Percentiles rank a stretch among this genome's conserved stretches.
Evolutionary conservation across 2,888 invertebrate species (phyloP).

Genomic region (Euplexia lucipara): DNA sequence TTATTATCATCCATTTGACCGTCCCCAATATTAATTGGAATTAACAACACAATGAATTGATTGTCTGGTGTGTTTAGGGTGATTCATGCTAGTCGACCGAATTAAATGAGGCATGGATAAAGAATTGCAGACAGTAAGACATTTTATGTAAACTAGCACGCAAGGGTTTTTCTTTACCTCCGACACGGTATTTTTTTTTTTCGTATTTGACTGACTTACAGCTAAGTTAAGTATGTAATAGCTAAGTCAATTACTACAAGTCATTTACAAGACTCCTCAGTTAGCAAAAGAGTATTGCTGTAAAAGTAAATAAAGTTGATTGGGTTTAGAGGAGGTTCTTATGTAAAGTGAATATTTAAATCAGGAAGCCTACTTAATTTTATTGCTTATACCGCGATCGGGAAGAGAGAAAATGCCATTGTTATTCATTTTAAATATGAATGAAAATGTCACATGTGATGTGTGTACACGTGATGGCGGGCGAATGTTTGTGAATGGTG

Average conservation of each 20-base stretch:
- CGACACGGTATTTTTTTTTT: background rate
- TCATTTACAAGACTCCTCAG: no score
- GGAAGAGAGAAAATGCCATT: no score
- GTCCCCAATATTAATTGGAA: slow-evolving; percentile 16
- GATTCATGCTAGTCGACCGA: slow-evolving; percentile 17
- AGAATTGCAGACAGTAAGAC: background rate
- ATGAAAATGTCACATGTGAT: no score
- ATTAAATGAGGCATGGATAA: slow-evolving; percentile 12
- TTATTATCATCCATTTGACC: slow-evolving; percentile 12
- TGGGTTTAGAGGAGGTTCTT: no score
- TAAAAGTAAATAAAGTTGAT: no score
- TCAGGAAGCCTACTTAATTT: background rate
- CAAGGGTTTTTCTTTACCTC: slow-evolving; percentile 18
- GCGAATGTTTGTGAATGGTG: no score
- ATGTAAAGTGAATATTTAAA: background rate
- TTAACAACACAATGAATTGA: slow-evolving; percentile 10
- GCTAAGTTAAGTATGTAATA: no score
- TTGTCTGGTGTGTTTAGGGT: slow-evolving; percentile 7
- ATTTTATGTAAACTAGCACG: slow-evolving; percentile 23
- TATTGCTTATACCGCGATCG: background rate
- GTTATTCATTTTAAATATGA: no score
- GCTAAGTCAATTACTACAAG: no score
- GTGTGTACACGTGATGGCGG: no score
- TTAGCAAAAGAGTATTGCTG: no score
- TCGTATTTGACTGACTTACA: no score